Percentiles rank a stretch among this genome's conserved stretches.
These are phyloP conservation scores for Catharus ustulatus DNA, from an alignment of 2,797 vertebrate genomes.

Conservation along the genomic window DNA sequence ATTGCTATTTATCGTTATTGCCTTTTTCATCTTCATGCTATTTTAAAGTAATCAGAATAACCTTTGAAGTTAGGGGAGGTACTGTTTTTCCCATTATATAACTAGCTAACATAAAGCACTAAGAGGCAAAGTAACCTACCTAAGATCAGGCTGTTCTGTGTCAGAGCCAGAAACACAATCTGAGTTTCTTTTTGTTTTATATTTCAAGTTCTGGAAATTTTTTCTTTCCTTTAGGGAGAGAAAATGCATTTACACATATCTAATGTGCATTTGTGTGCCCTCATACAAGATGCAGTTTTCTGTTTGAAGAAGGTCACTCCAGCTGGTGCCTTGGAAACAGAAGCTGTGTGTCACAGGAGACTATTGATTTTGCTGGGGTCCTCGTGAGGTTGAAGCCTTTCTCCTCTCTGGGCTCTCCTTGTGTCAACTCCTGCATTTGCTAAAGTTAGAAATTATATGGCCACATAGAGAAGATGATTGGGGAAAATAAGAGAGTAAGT, in stretches of 20 bases:
- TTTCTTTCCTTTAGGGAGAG: background rate
- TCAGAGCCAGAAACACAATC: background rate
- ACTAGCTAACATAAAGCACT: background rate
- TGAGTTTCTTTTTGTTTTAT: background rate
- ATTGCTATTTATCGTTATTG: conserved; percentile 54
- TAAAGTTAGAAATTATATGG: background rate
- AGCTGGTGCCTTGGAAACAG: background rate
- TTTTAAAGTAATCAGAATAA: conserved; percentile 42
- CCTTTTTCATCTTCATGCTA: conserved; percentile 46
- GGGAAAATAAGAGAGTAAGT: background rate
- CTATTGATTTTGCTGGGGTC: background rate
- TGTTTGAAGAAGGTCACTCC: background rate
- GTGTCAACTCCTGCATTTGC: background rate
- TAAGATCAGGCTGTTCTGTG: background rate
- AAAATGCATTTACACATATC: background rate
- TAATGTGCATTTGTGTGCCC: background rate
- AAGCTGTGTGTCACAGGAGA: background rate
- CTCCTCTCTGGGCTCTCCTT: background rate
- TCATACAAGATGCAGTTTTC: background rate
- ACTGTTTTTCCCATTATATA: conserved; percentile 23
- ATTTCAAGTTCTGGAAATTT: background rate
- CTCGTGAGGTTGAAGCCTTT: background rate
- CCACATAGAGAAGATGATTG: background rate
- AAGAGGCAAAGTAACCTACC: background rate
- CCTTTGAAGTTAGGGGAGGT: conserved; percentile 48